These are phyloP conservation scores for Siphonodentalium dalli DNA, from an alignment of 2,888 invertebrate genomes.

Conservation along the genomic window DNA sequence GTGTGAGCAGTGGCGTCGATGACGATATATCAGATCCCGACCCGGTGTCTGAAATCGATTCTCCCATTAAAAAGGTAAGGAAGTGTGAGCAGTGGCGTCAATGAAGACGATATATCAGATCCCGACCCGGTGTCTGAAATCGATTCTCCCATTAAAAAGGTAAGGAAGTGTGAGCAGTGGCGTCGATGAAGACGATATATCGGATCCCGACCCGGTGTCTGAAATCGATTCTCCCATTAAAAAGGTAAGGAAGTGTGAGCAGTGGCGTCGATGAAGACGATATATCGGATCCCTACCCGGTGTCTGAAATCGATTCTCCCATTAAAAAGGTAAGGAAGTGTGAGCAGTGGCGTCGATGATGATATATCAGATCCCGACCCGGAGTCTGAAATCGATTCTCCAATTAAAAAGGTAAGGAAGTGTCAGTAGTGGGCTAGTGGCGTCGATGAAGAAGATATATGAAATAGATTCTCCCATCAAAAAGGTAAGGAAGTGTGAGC, in stretches of 20 bases:
- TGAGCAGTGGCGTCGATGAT: slow-evolving; percentile 61
- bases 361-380: slow-evolving; percentile 47
- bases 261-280: slow-evolving; percentile 62
- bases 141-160: slow-evolving; percentile 54
- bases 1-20: too few species aligned
- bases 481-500: too few species aligned
- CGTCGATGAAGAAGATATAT: slow-evolving; percentile 55
- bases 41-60: too few species aligned
- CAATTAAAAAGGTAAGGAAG: too few species aligned
- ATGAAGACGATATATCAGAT: slow-evolving; percentile 55
- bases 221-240: slow-evolving; percentile 55
- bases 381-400: slow-evolving; percentile 52
- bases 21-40: too few species aligned
- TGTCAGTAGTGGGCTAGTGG: slow-evolving; percentile 63
- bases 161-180: slow-evolving; percentile 62
- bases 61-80: too few species aligned
- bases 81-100: slow-evolving; percentile 62
- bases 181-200: slow-evolving; percentile 56
- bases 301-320: slow-evolving; percentile 53
- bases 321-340: too few species aligned
- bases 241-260: too few species aligned
- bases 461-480: slow-evolving; percentile 55
- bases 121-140: slow-evolving; percentile 47
- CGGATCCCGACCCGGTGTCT: slow-evolving; percentile 47
- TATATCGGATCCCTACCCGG: slow-evolving; percentile 45